Conservation (phyloP, 2,888 invertebrate genomes). For the Unio delphinus region DNA sequence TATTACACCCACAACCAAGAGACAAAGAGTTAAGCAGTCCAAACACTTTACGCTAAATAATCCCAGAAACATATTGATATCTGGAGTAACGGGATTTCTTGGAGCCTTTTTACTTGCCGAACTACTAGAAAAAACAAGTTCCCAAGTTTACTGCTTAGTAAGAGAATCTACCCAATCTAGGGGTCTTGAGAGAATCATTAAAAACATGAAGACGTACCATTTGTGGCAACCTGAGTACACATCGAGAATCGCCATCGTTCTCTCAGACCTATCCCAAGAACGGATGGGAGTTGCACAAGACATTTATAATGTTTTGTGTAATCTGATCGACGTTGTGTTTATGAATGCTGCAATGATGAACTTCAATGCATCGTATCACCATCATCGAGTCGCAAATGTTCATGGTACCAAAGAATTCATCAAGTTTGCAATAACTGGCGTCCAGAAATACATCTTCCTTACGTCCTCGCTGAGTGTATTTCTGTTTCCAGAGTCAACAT, state of each 20-base stretch:
- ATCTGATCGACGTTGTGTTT: constrained; percentile 44
- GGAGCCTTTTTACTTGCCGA: constrained; percentile 48
- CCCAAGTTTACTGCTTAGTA: constrained; percentile 52
- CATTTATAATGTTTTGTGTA: constrained; percentile 41
- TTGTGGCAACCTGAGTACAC: constrained; percentile 47
- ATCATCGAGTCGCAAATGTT: constrained; percentile 47
- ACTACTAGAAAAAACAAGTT: constrained; percentile 41
- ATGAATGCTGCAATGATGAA: constrained; percentile 56
- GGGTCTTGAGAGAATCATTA: constrained; percentile 44
- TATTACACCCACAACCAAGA: constrained; percentile 21
- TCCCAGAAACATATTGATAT: constrained; percentile 43
- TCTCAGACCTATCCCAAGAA: constrained; percentile 46
- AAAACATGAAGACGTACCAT: constrained; percentile 46
- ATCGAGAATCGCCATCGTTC: constrained; percentile 40
- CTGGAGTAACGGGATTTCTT: constrained; percentile 52
- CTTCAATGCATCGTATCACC: constrained; percentile 48
- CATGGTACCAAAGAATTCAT: constrained; percentile 47
- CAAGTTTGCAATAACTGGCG: constrained; percentile 45
- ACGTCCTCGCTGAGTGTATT: constrained; percentile 54
- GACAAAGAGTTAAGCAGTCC: constrained; percentile 32
- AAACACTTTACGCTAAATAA: constrained; percentile 19
- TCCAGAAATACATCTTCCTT: constrained; percentile 44
- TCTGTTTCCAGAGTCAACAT: constrained; percentile 30
- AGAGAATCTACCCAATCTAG: constrained; percentile 42
- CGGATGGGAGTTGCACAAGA: constrained; percentile 46